phyloP scores from a whole-genome alignment of 2,113 vertebrate species.

The Tretioscincus oriximinensis region DNA sequence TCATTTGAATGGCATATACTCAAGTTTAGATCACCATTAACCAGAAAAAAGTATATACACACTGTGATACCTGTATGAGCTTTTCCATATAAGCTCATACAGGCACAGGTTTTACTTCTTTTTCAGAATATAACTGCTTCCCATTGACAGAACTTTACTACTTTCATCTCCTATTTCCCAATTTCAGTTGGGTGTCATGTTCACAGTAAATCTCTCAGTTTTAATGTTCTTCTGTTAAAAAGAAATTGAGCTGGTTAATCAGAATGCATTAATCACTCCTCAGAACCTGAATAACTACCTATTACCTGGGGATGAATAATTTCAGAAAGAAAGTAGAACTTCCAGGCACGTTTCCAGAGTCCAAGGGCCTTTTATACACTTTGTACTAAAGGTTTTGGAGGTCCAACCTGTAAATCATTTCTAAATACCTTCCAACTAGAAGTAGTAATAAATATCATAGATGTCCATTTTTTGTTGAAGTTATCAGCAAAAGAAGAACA shows the following conservation, averaged over 20 bases:
- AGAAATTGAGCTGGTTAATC: slow-evolving; percentile 27
- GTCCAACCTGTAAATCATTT: slow-evolving; percentile 6
- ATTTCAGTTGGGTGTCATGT: neutral
- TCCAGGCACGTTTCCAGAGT: slow-evolving; percentile 14
- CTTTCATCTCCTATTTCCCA: neutral
- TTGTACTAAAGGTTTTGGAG: neutral
- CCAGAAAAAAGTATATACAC: too few relatives aligned
- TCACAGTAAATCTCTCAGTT: neutral
- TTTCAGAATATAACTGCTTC: neutral
- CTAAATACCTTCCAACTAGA: neutral
- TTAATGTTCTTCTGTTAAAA: slow-evolving; percentile 26
- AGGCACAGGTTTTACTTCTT: neutral
- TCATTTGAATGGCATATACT: too few relatives aligned
- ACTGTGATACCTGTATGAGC: neutral
- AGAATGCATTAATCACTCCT: slow-evolving; percentile 27
- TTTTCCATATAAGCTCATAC: neutral
- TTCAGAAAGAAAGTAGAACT: slow-evolving; percentile 5
- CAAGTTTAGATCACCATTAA: too few relatives aligned
- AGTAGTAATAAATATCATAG: neutral
- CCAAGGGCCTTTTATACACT: slow-evolving; percentile 9
- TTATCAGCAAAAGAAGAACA: neutral
- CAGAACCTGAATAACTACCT: slow-evolving; percentile 1
- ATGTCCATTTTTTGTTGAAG: neutral
- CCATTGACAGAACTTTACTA: neutral
- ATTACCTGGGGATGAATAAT: slow-evolving; percentile 12